Conservation (phyloP, 2,113 vertebrate genomes). For the Cricetomys ansorgei region DNA sequence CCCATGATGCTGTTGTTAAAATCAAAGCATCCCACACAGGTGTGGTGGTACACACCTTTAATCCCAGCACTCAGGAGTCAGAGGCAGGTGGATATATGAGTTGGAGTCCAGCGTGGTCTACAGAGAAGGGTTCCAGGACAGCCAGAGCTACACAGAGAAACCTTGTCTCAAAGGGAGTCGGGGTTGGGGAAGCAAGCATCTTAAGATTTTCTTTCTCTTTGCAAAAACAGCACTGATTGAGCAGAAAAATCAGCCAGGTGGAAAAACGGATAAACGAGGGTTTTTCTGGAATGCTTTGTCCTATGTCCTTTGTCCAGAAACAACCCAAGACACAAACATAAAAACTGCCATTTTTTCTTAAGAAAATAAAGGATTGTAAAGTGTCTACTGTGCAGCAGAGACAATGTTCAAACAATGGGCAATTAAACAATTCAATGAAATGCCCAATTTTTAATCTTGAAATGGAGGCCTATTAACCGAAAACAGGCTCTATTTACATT, state of each 20-base stretch:
- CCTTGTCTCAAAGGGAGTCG: too few species aligned
- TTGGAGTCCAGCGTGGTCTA: background rate
- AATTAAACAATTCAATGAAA: slow-evolving; percentile 25
- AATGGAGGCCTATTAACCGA: background rate
- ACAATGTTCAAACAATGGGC: background rate
- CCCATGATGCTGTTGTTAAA: background rate
- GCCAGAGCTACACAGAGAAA: background rate
- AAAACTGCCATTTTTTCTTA: slow-evolving; percentile 6
- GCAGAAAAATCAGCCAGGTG: background rate
- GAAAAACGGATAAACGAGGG: background rate
- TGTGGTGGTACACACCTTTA: background rate
- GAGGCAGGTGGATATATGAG: background rate
- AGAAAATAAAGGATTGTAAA: slow-evolving; percentile 25
- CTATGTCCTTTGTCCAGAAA: slow-evolving; percentile 37
- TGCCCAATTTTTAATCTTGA: background rate
- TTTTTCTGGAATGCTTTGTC: slow-evolving; percentile 49
- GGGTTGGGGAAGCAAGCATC: background rate
- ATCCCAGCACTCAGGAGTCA: background rate
- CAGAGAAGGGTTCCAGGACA: background rate
- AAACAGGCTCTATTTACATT: background rate
- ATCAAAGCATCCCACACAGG: background rate
- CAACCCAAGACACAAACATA: slow-evolving; percentile 38
- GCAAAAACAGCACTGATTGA: background rate
- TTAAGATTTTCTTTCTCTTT: background rate
- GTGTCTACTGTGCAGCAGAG: background rate